Conservation (phyloP, 2,888 invertebrate species). For the Camponotus fellah region DNA sequence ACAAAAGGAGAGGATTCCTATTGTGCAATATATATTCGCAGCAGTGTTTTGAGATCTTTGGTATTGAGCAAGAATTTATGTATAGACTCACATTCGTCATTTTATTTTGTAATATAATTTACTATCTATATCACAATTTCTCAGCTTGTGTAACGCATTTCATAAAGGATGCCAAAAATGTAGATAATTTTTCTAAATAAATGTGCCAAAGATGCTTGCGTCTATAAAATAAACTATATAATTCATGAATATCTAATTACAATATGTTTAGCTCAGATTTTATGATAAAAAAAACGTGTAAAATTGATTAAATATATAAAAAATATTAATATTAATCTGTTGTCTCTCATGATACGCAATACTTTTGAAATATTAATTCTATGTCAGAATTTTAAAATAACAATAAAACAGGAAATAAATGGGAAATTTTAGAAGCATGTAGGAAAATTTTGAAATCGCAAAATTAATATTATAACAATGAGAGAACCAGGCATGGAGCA, state of each 20-base stretch:
- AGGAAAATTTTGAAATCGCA: background rate
- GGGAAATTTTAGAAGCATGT: background rate
- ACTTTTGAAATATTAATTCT: background rate
- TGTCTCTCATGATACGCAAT: background rate
- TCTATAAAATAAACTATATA: slow-evolving; percentile 77
- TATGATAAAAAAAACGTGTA: slow-evolving; percentile 65
- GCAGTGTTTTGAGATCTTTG: slow-evolving; percentile 54
- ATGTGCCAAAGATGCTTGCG: slow-evolving; percentile 73
- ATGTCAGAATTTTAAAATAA: background rate
- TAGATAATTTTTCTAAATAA: slow-evolving; percentile 73
- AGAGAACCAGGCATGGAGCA: slow-evolving; percentile 4
- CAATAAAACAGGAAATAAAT: background rate
- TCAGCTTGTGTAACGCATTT: slow-evolving; percentile 64
- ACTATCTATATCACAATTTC: background rate
- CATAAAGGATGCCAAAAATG: slow-evolving; percentile 72
- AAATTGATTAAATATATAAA: background rate
- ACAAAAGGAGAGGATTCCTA: background rate
- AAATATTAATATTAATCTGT: background rate
- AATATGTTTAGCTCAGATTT: slow-evolving; percentile 71
- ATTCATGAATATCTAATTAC: slow-evolving; percentile 79
- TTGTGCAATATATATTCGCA: background rate
- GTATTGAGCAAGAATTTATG: slow-evolving; percentile 56
- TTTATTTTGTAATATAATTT: slow-evolving; percentile 40
- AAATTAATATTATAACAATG: slow-evolving; percentile 22
- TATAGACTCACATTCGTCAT: slow-evolving; percentile 51